A percentile compares a stretch with the other conserved stretches of the same genome.
Evolutionary conservation across 2,888 invertebrate genomes (phyloP).

Genomic region (Hydroisotoma schaefferi): DNA sequence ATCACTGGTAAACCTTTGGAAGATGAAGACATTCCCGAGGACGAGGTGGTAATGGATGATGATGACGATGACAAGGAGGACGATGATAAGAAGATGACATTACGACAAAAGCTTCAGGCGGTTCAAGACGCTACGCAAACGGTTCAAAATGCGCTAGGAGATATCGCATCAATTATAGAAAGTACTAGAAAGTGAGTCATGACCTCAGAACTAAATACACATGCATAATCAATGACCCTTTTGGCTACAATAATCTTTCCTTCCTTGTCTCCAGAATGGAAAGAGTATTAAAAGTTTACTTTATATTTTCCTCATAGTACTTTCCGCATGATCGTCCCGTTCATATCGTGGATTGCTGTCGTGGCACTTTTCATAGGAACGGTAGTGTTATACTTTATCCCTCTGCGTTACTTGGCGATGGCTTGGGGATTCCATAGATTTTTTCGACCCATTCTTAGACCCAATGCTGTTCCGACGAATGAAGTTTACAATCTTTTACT

Average conservation of each 20-base stretch:
- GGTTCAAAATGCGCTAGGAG: slow-evolving; percentile 93
- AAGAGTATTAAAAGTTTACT: background rate
- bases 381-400: slow-evolving; percentile 45
- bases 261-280: background rate
- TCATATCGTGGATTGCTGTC: slow-evolving; percentile 46
- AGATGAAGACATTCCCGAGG: slow-evolving; percentile 50
- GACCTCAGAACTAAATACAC: too few species aligned
- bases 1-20: slow-evolving; percentile 43
- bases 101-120: slow-evolving; percentile 88
- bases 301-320: slow-evolving; percentile 25
- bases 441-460: slow-evolving; percentile 44
- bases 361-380: slow-evolving; percentile 44
- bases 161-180: slow-evolving; percentile 89
- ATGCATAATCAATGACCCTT: background rate
- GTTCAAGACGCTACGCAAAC: slow-evolving; percentile 96
- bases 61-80: slow-evolving; percentile 79
- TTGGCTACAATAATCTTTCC: background rate
- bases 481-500: slow-evolving; percentile 47
- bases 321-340: slow-evolving; percentile 47
- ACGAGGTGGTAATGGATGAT: slow-evolving; percentile 62
- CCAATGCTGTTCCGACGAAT: slow-evolving; percentile 43
- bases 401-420: slow-evolving; percentile 47
- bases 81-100: slow-evolving; percentile 90
- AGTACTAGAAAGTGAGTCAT: slow-evolving; percentile 88
- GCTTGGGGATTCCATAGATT: slow-evolving; percentile 47